Evolutionary conservation across 2,113 vertebrate species (phyloP).

Genomic region (Tenrec ecaudatus): DNA sequence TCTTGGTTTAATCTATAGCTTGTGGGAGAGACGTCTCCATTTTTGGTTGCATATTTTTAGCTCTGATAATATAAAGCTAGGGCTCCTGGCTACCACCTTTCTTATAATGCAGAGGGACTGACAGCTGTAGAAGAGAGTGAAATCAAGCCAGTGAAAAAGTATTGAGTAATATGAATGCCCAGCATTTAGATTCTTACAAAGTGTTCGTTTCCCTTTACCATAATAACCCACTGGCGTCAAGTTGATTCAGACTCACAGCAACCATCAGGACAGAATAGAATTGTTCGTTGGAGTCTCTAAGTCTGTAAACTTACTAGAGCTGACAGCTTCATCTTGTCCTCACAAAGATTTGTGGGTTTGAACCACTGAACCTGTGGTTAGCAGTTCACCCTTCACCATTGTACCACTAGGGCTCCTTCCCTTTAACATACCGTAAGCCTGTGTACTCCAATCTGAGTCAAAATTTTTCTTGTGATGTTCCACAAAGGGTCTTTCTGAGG

Average conservation of each 20-base stretch:
- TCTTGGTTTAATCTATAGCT: not conserved
- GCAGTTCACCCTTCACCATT: too few relatives aligned
- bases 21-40: not conserved
- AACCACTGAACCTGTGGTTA: too few relatives aligned
- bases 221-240: too few relatives aligned
- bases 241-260: too few relatives aligned
- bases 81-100: not conserved
- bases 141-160: slow-evolving; percentile 40
- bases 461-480: not conserved
- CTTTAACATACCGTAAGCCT: not conserved
- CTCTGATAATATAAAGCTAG: slow-evolving; percentile 9
- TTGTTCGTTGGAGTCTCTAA: not conserved
- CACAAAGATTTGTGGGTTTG: too few relatives aligned
- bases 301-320: not conserved
- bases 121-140: not conserved
- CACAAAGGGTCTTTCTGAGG: not conserved
- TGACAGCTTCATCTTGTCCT: too few relatives aligned
- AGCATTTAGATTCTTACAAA: not conserved
- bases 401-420: too few relatives aligned
- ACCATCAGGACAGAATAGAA: too few relatives aligned
- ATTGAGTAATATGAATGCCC: not conserved
- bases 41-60: slow-evolving; percentile 27
- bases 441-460: slow-evolving; percentile 18
- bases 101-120: not conserved
- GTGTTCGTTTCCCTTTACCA: slow-evolving; percentile 11